These are phyloP conservation scores for Enteromius unitaeniatus DNA, from an alignment of 2,797 vertebrate species.

Conservation along the genomic window DNA sequence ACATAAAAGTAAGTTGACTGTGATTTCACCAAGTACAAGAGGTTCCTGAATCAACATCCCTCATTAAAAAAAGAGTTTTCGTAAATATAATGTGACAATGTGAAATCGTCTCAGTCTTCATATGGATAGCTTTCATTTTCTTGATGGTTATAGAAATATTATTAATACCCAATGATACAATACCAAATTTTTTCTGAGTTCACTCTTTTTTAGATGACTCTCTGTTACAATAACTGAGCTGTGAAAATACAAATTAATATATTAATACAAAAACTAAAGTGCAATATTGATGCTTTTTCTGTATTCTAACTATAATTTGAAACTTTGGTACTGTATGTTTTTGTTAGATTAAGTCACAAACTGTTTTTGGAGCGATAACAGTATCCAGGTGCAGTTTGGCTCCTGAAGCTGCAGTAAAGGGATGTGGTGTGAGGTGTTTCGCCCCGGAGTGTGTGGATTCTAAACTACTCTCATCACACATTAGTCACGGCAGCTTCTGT, in stretches of 20 bases:
- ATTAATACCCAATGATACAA: neutral
- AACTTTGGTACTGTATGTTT: neutral
- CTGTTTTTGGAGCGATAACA: conserved; percentile 5
- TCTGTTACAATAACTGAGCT: neutral
- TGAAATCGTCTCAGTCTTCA: neutral
- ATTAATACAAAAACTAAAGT: neutral
- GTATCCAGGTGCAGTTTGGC: conserved; percentile 33
- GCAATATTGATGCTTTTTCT: neutral
- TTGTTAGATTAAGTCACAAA: neutral
- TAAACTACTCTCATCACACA: conserved; percentile 44
- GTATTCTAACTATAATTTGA: neutral
- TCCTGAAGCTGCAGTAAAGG: neutral
- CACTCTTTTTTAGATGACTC: neutral
- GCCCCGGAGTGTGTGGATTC: conserved; percentile 22
- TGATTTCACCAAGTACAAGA: no score
- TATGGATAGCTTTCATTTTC: neutral
- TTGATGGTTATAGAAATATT: neutral
- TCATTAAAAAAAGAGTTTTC: neutral
- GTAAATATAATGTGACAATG: neutral
- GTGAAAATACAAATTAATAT: neutral
- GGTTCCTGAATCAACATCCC: no score
- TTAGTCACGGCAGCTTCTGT: conserved; percentile 64
- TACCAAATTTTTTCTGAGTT: neutral
- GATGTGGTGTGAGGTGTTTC: conserved; percentile 36
- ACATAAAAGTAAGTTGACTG: neutral